Evolutionary conservation across 2,113 vertebrate species (phyloP).

Genomic region (Chionis minor): DNA sequence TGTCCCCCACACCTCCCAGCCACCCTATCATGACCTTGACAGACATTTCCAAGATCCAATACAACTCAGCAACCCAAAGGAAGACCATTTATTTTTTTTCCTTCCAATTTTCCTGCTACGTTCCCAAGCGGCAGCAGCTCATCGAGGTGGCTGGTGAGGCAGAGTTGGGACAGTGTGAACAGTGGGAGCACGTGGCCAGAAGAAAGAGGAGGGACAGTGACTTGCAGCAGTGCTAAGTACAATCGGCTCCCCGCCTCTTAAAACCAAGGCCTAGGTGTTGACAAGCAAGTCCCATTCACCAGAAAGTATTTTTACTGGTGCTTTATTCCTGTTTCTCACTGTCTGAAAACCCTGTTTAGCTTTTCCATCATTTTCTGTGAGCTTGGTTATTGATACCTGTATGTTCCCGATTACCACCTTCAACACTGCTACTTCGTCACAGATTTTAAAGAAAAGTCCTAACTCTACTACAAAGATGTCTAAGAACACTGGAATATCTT

Average conservation of each 20-base stretch:
- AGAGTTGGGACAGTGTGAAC: background rate
- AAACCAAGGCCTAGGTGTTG: background rate
- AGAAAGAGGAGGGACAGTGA: background rate
- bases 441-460: background rate
- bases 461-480: background rate
- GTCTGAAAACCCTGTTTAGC: background rate
- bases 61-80: background rate
- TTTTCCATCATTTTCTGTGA: background rate
- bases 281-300: background rate
- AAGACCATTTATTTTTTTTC: background rate
- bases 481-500: background rate
- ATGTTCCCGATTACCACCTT: background rate
- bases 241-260: background rate
- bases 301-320: background rate
- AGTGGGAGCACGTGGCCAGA: background rate
- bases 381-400: background rate
- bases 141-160: background rate
- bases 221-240: background rate
- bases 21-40: background rate
- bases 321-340: background rate
- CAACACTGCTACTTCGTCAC: background rate
- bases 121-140: background rate
- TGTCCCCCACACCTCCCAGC: background rate
- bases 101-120: background rate
- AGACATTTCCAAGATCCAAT: background rate